Evolutionary conservation across 2,797 vertebrate species (phyloP).

Genomic region (Macroramphosus scolopax): DNA sequence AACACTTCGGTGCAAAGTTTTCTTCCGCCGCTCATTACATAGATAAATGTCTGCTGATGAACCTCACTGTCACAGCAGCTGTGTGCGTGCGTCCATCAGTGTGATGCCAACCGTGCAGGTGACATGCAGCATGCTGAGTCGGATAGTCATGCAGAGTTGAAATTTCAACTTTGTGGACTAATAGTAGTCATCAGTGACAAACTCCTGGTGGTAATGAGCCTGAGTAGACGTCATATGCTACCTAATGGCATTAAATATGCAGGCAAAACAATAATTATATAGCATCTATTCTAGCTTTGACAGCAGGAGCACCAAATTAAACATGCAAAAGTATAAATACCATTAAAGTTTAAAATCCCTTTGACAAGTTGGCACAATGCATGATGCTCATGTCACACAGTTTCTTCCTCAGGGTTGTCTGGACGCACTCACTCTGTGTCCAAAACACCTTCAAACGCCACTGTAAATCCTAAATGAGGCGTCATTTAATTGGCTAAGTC

Average conservation of each 20-base stretch:
- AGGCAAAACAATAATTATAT: neutral
- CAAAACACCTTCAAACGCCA: constrained; percentile 44
- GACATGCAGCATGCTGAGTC: constrained; percentile 15
- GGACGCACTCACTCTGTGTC: constrained; percentile 25
- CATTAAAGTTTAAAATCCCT: constrained; percentile 2
- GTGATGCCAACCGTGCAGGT: constrained; percentile 14
- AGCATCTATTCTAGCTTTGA: neutral
- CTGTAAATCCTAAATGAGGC: constrained; percentile 60
- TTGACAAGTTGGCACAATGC: constrained; percentile 2
- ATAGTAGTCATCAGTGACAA: neutral
- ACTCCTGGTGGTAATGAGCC: constrained; percentile 2
- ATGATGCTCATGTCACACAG: constrained; percentile 11
- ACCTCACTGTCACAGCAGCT: constrained; percentile 11
- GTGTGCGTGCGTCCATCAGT: constrained; percentile 9
- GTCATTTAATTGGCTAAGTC: constrained; percentile 36
- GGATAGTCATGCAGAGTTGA: constrained; percentile 5
- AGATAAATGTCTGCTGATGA: constrained; percentile 35
- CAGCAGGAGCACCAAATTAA: neutral
- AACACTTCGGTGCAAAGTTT: constrained; percentile 15
- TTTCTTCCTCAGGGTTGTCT: constrained; percentile 5
- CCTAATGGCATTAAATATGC: constrained; percentile 1
- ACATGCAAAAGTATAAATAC: neutral
- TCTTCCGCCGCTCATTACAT: constrained; percentile 31
- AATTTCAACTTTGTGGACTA: constrained; percentile 5
- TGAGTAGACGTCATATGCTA: neutral